Evolutionary conservation across 2,797 vertebrate species (phyloP), one percentile per base, ranked within the genome.

Genomic region (Syngnathus acus): DNA sequence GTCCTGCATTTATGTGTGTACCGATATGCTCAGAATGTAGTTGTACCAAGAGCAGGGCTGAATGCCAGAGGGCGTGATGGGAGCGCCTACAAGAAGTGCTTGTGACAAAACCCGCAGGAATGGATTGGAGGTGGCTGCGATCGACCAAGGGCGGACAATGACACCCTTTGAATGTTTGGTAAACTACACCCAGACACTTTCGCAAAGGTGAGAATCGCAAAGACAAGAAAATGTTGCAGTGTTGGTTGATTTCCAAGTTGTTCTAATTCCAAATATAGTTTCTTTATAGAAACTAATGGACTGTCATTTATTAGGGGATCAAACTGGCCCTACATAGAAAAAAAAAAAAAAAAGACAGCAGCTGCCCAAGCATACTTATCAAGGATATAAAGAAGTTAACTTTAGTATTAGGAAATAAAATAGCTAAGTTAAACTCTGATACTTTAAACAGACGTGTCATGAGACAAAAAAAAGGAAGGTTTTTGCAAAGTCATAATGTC

Each of bases 11-110:
- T 45, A 60, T 76, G 72, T 72, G 72, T 62, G 67, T 59, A 64
- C 42, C 68, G 72, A 84, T 81, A 87, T 86, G 81, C 69, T 47
- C 68, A 90, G 82, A 90, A 90, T 85, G 88, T 76, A 78, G 85
- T 77, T 2, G 8, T 68, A 75, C 38, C 16, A 58, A 68, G 73
- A 83, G 42, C 64, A n/a, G 32, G 45, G 71, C 78, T 51, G 68
- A 86, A 87, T 91, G 82, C 89, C 88, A 77, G 63, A 78, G 82
- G 86, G 89, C 79, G 89, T 82, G 82, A 77, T 64, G 71, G 83
- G 85, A 66, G 80, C 79, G 81, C 66, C 74, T 13, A 4, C 50
- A 65, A 65, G 71, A 62, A 57, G 72, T 77, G 76, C 23, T n/a
- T 21, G 19, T 6, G 32, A 40, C 38, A 26, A 17, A 59, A 57